A percentile compares a stretch with the other conserved stretches of the same genome.
Conservation (phyloP, 2,113 vertebrate species). For the Taxidea taxus region DNA sequence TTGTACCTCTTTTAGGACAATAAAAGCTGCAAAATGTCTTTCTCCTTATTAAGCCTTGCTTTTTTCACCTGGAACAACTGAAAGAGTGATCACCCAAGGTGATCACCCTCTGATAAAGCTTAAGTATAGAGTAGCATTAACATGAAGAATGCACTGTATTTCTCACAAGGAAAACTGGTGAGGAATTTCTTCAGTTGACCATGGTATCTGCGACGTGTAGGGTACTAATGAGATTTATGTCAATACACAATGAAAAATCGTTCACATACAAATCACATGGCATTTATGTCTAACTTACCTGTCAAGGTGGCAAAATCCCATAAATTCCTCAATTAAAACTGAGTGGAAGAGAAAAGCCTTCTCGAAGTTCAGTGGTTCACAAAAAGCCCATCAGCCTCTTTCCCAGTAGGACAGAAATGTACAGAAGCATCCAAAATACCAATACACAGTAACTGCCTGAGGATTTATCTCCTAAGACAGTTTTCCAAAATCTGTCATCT, state of each 20-base stretch:
- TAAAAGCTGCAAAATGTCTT: background rate
- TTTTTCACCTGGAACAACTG: background rate
- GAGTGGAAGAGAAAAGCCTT: conserved; percentile 32
- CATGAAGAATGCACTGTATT: background rate
- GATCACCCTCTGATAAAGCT: background rate
- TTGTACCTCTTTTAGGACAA: conserved; percentile 4
- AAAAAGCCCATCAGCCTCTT: conserved; percentile 7
- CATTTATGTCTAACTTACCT: conserved; percentile 33
- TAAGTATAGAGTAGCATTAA: background rate
- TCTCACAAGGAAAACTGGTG: background rate
- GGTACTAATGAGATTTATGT: background rate
- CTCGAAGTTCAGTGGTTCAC: background rate
- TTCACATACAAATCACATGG: conserved; percentile 40
- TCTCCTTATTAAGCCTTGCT: background rate
- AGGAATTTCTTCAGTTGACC: background rate
- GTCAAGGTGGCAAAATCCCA: conserved; percentile 41
- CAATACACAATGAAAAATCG: background rate
- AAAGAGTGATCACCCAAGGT: background rate
- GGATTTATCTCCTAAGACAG: conserved; percentile 38
- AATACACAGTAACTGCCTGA: background rate
- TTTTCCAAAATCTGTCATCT: conserved; percentile 30
- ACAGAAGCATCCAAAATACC: background rate
- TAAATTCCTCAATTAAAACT: conserved; percentile 54
- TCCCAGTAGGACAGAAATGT: conserved; percentile 9
- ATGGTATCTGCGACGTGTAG: background rate